Evolutionary conservation across 2,113 vertebrate species (phyloP).

Genomic region (Lonchura striata): DNA sequence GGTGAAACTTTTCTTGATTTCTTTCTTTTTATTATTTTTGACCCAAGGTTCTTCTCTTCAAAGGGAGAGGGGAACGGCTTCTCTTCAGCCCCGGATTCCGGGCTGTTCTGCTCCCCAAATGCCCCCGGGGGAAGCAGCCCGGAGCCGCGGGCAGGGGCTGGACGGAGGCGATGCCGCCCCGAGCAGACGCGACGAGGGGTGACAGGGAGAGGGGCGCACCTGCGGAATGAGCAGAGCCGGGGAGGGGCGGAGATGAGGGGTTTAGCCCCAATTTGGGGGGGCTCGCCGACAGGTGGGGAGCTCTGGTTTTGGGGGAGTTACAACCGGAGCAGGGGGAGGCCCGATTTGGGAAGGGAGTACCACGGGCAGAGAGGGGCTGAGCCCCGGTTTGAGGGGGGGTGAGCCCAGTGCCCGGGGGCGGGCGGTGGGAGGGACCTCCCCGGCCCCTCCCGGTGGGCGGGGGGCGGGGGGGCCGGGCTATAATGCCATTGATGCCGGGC

Average conservation of each 20-base stretch:
- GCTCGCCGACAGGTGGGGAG: neutral
- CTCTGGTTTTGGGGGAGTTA: neutral
- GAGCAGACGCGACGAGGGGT: neutral
- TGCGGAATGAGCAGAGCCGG: neutral
- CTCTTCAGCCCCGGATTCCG: fast-evolving
- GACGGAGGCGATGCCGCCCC: too few relatives aligned
- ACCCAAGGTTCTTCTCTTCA: neutral
- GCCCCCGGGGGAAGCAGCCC: neutral
- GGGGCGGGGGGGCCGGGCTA: constrained; percentile 41
- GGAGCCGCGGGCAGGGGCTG: neutral
- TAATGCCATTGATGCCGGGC: constrained; percentile 52
- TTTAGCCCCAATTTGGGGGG: neutral
- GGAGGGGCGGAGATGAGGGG: neutral
- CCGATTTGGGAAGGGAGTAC: neutral
- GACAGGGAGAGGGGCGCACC: neutral
- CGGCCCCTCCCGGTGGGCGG: constrained; percentile 2
- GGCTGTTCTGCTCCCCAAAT: neutral
- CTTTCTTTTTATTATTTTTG: neutral
- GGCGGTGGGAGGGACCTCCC: neutral
- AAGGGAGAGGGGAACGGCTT: too few relatives aligned
- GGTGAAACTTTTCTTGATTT: neutral
- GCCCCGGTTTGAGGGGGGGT: neutral
- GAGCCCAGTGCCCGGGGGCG: neutral
- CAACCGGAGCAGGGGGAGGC: neutral
- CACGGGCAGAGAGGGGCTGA: neutral